phyloP scores from a whole-genome alignment of 2,113 vertebrate genomes.

The Anhinga anhinga region DNA sequence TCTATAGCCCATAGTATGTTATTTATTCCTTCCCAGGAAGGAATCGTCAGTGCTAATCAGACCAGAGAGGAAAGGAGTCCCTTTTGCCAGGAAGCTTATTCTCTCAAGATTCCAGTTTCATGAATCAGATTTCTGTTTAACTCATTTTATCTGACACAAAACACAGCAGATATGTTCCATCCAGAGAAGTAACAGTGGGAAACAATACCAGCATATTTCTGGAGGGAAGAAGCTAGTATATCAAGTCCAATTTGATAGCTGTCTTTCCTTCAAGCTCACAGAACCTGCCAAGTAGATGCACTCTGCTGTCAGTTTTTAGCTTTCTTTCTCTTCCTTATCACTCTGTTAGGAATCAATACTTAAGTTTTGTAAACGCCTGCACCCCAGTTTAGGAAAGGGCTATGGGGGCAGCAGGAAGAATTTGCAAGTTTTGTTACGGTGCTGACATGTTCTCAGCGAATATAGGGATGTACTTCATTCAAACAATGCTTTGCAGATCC shows the following conservation, averaged over 20 bases:
- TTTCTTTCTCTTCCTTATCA: background rate
- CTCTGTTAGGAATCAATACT: background rate
- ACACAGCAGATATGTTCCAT: background rate
- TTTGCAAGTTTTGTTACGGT: background rate
- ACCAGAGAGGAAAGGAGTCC: background rate
- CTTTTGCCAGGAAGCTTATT: slow-evolving; percentile 10
- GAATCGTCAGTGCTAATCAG: background rate
- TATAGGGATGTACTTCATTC: background rate
- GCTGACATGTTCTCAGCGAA: background rate
- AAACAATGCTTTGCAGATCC: background rate
- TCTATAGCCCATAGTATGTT: background rate
- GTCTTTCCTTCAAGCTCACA: background rate
- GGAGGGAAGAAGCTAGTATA: background rate
- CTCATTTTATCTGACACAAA: slow-evolving; percentile 24
- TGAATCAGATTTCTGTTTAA: slow-evolving; percentile 57
- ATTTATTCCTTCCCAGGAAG: background rate
- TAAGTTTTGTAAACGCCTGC: background rate
- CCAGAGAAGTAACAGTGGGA: background rate
- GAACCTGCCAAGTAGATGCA: background rate
- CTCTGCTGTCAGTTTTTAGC: background rate
- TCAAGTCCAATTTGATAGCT: background rate
- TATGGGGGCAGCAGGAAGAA: background rate
- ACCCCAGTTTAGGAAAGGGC: background rate
- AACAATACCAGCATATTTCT: background rate
- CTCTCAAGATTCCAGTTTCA: slow-evolving; percentile 35